These are phyloP conservation scores for Saiga tatarica DNA, from an alignment of 2,113 vertebrate species.

Conservation along the genomic window DNA sequence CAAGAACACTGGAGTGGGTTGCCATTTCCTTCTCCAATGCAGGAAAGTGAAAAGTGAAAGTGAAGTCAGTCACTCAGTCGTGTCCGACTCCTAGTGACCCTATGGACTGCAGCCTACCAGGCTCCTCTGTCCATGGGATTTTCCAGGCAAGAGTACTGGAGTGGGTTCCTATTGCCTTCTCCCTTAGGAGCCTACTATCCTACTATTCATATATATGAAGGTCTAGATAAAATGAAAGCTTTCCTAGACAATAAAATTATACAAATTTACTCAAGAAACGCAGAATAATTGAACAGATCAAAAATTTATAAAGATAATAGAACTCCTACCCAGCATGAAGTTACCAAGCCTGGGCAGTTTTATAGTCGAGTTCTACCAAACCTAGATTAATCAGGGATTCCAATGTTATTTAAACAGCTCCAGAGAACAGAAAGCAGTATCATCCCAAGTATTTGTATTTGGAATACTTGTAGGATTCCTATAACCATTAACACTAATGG, in stretches of 20 bases:
- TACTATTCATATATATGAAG: not conserved
- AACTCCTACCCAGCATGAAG: not conserved
- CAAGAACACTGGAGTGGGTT: no score
- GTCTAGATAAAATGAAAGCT: not conserved
- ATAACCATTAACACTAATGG: not conserved
- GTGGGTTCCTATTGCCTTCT: no score
- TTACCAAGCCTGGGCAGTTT: not conserved
- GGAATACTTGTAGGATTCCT: not conserved
- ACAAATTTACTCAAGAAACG: not conserved
- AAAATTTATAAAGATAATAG: not conserved
- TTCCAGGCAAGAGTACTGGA: no score
- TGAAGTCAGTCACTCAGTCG: no score
- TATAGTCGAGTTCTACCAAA: not conserved
- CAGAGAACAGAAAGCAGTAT: not conserved
- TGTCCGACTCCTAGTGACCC: no score
- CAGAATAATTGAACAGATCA: not conserved
- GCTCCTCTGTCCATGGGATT: no score
- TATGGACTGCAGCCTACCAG: no score
- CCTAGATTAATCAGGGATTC: not conserved
- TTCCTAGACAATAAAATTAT: constrained; percentile 6
- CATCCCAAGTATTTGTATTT: not conserved
- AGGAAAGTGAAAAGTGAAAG: no score
- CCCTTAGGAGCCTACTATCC: not conserved
- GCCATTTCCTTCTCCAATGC: no score
- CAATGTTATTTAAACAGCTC: not conserved